These are phyloP conservation scores for Stratiolaelaps scimitus DNA, from an alignment of 1,140 invertebrate genomes.

Conservation along the genomic window DNA sequence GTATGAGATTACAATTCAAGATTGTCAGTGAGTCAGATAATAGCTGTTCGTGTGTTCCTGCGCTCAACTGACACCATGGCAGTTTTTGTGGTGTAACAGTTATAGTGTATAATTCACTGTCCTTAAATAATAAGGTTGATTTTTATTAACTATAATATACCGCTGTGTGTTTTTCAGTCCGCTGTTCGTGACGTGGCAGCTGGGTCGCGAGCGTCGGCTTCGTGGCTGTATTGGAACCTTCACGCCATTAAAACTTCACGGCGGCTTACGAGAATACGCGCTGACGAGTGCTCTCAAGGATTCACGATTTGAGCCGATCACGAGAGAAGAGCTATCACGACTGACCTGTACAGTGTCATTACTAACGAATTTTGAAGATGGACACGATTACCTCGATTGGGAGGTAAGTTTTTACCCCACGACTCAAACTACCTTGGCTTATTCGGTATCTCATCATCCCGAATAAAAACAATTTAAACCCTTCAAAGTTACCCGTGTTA, in stretches of 20 bases:
- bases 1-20: too few species aligned
- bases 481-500: too few species aligned
- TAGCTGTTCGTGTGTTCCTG: too few species aligned
- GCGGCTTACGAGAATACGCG: constrained; percentile 86
- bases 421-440: background rate
- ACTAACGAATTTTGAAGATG: constrained; percentile 87
- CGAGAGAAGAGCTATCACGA: constrained; percentile 75
- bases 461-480: background rate
- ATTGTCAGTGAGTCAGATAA: too few species aligned
- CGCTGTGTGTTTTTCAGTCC: constrained; percentile 69
- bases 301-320: constrained; percentile 88
- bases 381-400: constrained; percentile 88
- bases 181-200: constrained; percentile 97
- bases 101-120: too few species aligned
- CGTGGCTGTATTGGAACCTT: constrained; percentile 92
- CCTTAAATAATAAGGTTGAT: too few species aligned
- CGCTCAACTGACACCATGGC: too few species aligned
- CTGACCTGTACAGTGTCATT: constrained; percentile 92
- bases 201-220: constrained; percentile 76
- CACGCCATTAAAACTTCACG: constrained; percentile 81
- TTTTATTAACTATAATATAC: constrained; percentile 27
- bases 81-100: too few species aligned
- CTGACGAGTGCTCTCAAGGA: constrained; percentile 95
- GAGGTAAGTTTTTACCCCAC: constrained; percentile 48
- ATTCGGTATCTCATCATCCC: background rate